Conservation (phyloP, 2,113 vertebrate species). For the Rostratula benghalensis region DNA sequence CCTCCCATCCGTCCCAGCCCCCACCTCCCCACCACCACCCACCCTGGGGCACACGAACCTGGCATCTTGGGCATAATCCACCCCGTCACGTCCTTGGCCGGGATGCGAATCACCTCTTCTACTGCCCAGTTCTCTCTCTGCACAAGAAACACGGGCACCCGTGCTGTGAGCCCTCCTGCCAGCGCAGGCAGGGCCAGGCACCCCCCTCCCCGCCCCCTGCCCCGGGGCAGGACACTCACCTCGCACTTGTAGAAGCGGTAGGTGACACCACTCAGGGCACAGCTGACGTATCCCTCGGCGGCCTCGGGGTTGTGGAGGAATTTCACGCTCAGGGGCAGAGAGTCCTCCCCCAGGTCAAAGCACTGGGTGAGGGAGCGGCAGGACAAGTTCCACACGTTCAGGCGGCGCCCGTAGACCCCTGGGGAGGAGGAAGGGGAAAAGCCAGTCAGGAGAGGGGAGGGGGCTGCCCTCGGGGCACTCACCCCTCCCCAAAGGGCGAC, state of each 20-base stretch:
- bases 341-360: slow-evolving; percentile 83
- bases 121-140: slow-evolving; percentile 5
- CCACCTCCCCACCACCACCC: not conserved
- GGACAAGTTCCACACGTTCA: slow-evolving; percentile 91
- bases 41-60: not conserved
- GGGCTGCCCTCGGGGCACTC: accelerated
- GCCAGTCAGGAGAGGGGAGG: accelerated
- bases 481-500: accelerated
- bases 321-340: slow-evolving; percentile 82
- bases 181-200: not conserved
- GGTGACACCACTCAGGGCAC: slow-evolving; percentile 79
- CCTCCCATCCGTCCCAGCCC: not conserved
- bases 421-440: not conserved
- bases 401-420: slow-evolving; percentile 82
- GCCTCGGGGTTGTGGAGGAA: slow-evolving; percentile 89
- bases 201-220: not conserved
- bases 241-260: slow-evolving; percentile 87
- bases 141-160: not conserved
- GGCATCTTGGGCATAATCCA: slow-evolving; percentile 32
- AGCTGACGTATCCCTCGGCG: slow-evolving; percentile 86
- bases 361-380: slow-evolving; percentile 82
- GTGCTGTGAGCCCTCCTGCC: not conserved
- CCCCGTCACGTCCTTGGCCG: not conserved
- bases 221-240: slow-evolving; percentile 16
- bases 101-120: slow-evolving; percentile 4